A percentile compares a stretch with the other conserved stretches of the same genome.
These are phyloP conservation scores for Limenitis arthemis DNA, from an alignment of 2,888 invertebrate genomes.

Conservation along the genomic window DNA sequence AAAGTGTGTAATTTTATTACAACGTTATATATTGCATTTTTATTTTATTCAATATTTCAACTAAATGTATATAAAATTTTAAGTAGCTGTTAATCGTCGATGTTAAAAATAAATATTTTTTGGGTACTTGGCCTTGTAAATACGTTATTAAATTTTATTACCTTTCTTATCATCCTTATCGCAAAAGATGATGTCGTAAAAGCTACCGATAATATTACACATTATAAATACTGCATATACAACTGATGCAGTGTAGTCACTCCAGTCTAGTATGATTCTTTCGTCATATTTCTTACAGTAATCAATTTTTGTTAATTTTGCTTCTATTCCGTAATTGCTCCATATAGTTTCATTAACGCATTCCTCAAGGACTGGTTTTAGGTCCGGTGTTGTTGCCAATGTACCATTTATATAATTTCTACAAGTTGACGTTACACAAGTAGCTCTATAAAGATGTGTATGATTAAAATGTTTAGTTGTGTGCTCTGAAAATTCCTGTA, in stretches of 20 bases:
- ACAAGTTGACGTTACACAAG: slow-evolving; percentile 49
- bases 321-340: slow-evolving; percentile 42
- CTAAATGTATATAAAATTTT: too few species aligned
- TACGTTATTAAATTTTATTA: too few species aligned
- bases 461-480: slow-evolving; percentile 55
- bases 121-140: too few species aligned
- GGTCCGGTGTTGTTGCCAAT: slow-evolving; percentile 28
- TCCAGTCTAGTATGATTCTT: slow-evolving; percentile 31
- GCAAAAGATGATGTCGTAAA: too few species aligned
- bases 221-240: too few species aligned
- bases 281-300: slow-evolving; percentile 46
- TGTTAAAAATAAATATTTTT: too few species aligned
- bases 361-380: slow-evolving; percentile 39
- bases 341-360: slow-evolving; percentile 50
- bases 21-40: background rate
- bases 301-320: slow-evolving; percentile 34
- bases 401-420: slow-evolving; percentile 25
- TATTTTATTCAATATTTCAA: background rate
- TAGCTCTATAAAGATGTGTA: slow-evolving; percentile 52
- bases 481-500: slow-evolving; percentile 51
- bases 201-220: too few species aligned
- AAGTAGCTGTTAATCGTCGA: too few species aligned
- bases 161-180: too few species aligned
- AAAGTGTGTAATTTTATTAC: too few species aligned
- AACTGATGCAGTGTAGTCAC: slow-evolving; percentile 14